Evolutionary conservation across 2,888 invertebrate species (phyloP).

Genomic region (Chloroclystis v-ata): DNA sequence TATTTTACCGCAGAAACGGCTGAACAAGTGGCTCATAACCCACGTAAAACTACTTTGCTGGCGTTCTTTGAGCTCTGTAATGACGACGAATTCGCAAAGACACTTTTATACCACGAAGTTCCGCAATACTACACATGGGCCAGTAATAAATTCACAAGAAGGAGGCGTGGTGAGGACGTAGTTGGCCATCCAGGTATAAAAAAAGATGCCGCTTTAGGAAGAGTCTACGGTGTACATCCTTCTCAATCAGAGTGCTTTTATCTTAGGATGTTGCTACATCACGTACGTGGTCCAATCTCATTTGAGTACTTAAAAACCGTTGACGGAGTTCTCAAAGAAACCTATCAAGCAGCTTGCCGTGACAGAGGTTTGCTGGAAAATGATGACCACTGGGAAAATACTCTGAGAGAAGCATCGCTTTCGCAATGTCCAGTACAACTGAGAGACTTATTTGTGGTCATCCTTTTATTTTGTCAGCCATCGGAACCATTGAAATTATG

Average conservation of each 20-base stretch:
- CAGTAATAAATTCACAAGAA: background rate
- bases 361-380: slow-evolving; percentile 37
- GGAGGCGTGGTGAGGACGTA: slow-evolving; percentile 10
- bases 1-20: slow-evolving; percentile 11
- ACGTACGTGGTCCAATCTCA: slow-evolving; percentile 28
- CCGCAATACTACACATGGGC: slow-evolving; percentile 28
- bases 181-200: slow-evolving; percentile 27
- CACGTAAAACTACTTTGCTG: slow-evolving; percentile 26
- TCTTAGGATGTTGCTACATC: slow-evolving; percentile 25
- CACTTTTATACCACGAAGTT: slow-evolving; percentile 26
- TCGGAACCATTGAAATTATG: slow-evolving; percentile 5
- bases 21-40: slow-evolving; percentile 9
- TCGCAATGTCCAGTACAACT: background rate
- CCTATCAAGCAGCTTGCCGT: slow-evolving; percentile 31
- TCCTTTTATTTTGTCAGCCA: slow-evolving; percentile 2
- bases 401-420: background rate
- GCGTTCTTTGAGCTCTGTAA: slow-evolving; percentile 20
- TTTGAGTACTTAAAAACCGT: slow-evolving; percentile 25
- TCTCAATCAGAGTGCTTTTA: slow-evolving; percentile 31
- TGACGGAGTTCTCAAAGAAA: slow-evolving; percentile 20
- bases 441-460: slow-evolving; percentile 1
- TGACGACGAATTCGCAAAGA: slow-evolving; percentile 29
- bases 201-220: slow-evolving; percentile 27
- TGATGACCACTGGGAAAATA: slow-evolving; percentile 30
- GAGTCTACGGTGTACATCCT: slow-evolving; percentile 29